phyloP scores from a whole-genome alignment of 2,888 invertebrate genomes.

The Epinotia demarniana region DNA sequence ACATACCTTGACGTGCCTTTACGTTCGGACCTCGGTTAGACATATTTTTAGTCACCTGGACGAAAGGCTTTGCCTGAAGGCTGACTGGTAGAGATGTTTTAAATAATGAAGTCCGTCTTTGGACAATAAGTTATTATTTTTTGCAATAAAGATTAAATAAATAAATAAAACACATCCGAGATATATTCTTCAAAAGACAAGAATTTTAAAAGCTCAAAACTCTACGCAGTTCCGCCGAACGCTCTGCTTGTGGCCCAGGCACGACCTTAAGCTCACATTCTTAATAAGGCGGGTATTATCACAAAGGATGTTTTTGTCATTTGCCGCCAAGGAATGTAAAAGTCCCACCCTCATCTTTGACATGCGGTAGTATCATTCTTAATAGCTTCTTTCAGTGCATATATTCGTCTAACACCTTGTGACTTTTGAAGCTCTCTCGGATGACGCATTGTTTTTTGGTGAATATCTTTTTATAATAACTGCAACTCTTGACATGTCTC shows the following conservation, averaged over 20 bases:
- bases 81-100: too few relatives aligned
- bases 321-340: not conserved
- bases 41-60: too few relatives aligned
- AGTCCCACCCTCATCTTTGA: not conserved
- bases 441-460: not conserved
- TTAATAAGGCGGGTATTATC: slow-evolving; percentile 12
- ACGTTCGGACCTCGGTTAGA: too few relatives aligned
- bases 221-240: not conserved
- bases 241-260: not conserved
- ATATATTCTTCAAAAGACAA: not conserved
- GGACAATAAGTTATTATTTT: too few relatives aligned
- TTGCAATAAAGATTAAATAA: too few relatives aligned
- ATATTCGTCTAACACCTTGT: not conserved
- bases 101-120: too few relatives aligned
- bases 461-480: not conserved
- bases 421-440: not conserved
- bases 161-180: too few relatives aligned
- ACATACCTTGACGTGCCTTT: too few relatives aligned
- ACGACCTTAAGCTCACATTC: slow-evolving; percentile 6
- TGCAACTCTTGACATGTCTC: not conserved
- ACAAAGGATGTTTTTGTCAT: slow-evolving; percentile 17
- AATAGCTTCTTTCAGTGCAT: not conserved
- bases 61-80: too few relatives aligned
- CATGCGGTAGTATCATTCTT: not conserved
- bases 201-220: not conserved